A percentile compares a stretch with the other conserved stretches of the same genome.
phyloP scores from a whole-genome alignment of 2,797 vertebrate species.

The Fundulus diaphanus region DNA sequence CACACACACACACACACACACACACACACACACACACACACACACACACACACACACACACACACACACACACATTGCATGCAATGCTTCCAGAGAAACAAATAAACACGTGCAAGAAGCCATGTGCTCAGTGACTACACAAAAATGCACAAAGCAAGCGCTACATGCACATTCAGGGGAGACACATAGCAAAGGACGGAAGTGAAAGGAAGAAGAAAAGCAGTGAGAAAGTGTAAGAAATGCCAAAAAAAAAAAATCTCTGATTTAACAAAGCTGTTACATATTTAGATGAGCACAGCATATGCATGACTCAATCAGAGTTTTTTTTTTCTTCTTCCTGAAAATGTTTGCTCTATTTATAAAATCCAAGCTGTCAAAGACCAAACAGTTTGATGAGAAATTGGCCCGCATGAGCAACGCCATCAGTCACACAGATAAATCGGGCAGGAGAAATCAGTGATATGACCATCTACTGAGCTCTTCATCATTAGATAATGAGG shows the following conservation, averaged over 20 bases:
- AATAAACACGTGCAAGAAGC: constrained; percentile 56
- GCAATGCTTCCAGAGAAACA: constrained; percentile 54
- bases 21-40: no score
- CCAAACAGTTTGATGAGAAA: constrained; percentile 64
- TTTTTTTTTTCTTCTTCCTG: constrained; percentile 26
- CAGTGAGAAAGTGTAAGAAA: constrained; percentile 23
- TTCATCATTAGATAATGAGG: constrained; percentile 74
- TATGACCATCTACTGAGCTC: constrained; percentile 75
- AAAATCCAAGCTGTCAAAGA: constrained; percentile 65
- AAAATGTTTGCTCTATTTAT: constrained; percentile 61
- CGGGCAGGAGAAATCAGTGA: constrained; percentile 71
- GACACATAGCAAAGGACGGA: constrained; percentile 20
- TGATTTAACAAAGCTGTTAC: constrained; percentile 39
- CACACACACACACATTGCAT: constrained; percentile 1
- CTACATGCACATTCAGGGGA: constrained; percentile 60
- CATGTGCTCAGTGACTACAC: constrained; percentile 33
- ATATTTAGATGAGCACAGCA: constrained; percentile 1
- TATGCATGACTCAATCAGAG: constrained; percentile 64
- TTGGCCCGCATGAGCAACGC: constrained; percentile 53
- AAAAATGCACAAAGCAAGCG: constrained; percentile 47
- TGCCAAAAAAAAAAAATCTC: constrained; percentile 38
- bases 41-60: no score
- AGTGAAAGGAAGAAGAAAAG: constrained; percentile 33
- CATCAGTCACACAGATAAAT: constrained; percentile 71
- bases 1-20: constrained; percentile 24